These are phyloP conservation scores for Brachylomia viminalis DNA, from an alignment of 2,888 invertebrate species.

Conservation along the genomic window DNA sequence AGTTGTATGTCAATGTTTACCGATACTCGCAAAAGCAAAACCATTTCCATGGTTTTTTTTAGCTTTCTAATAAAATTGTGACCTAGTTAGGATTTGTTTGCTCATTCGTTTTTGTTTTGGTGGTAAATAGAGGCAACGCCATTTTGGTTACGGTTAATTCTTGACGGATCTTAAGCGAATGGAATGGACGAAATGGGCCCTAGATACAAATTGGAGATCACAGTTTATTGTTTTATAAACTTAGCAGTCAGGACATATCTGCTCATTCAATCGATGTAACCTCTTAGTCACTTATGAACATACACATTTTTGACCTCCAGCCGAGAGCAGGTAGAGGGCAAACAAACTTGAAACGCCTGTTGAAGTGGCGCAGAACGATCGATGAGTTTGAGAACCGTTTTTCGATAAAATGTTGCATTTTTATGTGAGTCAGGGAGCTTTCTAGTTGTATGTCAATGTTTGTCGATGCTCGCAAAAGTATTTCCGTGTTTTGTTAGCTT, in stretches of 20 bases:
- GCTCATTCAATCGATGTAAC: no score
- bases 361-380: conserved; percentile 55
- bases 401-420: conserved; percentile 64
- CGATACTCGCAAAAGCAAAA: conserved; percentile 47
- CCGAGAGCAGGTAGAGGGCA: conserved; percentile 28
- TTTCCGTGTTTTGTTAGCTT: conserved; percentile 61
- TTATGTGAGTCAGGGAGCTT: conserved; percentile 49
- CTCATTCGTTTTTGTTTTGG: conserved; percentile 8
- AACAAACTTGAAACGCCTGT: conserved; percentile 51
- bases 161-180: not conserved
- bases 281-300: no score
- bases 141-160: not conserved
- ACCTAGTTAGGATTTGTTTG: conserved; percentile 49
- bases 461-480: conserved; percentile 55
- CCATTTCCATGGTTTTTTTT: conserved; percentile 61
- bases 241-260: not conserved
- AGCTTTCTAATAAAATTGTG: conserved; percentile 55
- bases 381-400: conserved; percentile 34
- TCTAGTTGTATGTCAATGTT: conserved; percentile 63
- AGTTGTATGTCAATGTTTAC: conserved; percentile 63
- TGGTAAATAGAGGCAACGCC: not conserved
- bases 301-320: conserved; percentile 51
- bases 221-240: not conserved
- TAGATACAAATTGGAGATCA: not conserved
- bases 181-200: no score